Evolutionary conservation across 2,797 vertebrate genomes (phyloP), one percentile per base, ranked within the genome.

Genomic region (Glyptemys insculpta): DNA sequence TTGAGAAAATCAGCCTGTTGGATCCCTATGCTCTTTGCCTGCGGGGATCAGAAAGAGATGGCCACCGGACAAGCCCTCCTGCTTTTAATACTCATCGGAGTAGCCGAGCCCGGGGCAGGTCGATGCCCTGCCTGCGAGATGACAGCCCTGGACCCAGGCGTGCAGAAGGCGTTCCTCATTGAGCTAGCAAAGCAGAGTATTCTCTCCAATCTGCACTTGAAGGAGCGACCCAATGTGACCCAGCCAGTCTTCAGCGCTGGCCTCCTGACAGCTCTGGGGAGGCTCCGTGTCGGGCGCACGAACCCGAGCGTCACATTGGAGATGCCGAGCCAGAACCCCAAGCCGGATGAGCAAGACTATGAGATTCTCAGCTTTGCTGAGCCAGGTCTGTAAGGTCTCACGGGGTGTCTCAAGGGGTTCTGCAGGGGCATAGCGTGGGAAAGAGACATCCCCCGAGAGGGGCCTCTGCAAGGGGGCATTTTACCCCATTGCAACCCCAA

Each of bases 301-400:
- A 97, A 98, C 89, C 19, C 2, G 96, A 98, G 16, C 97, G 0
- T 2, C 6, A 10, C 41, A 8, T 34, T 47, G 0, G 83, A 53
- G 72, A 94, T 98, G 86, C 97, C 98, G 49, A 27, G 3, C 52
- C 85, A 5, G 86, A 19, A 0, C 21, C 54, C 79, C 0, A 94
- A 81, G 27, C 4, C 1, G 54, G 91, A 92, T 3, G 96, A 87
- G 79, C 99, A 99, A 97, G 98, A 98, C 6, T 99, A 99, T 94
- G 99, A 99, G 98, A 98, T 99, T 94, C 98, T 99, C 97, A 99
- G 99, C 97, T 99, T 99, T 97, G 99, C 99, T 1, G 98, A 98
- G 93, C 50, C 97, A 95, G 98, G 98, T 98, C 87, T 19, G 98
- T 95, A 21, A 8, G 65, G 1, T 25, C 54, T 52, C 8, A 1